phyloP scores from a whole-genome alignment of 2,113 vertebrate species.

The Bufo bufo region DNA sequence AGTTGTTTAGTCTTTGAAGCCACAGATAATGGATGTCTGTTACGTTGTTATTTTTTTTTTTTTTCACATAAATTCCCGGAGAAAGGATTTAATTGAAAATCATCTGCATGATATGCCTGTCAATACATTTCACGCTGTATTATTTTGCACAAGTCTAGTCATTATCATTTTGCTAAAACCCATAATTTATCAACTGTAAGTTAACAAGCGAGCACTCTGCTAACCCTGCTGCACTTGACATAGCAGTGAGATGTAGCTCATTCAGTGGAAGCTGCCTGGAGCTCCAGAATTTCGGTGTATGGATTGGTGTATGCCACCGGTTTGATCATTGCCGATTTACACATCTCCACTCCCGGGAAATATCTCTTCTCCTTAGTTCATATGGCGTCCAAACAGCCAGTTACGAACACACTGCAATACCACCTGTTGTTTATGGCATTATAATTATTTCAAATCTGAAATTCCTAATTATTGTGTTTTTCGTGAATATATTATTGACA shows the following conservation, averaged over 20 bases:
- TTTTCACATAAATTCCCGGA: slow-evolving; percentile 30
- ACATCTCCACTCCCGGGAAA: not conserved
- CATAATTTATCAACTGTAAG: slow-evolving; percentile 65
- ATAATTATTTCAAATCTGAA: slow-evolving; percentile 55
- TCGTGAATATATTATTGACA: slow-evolving; percentile 57
- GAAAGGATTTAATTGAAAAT: slow-evolving; percentile 64
- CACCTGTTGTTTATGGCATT: slow-evolving; percentile 54
- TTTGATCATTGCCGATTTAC: not conserved
- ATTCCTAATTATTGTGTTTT: slow-evolving; percentile 59
- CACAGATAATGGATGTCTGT: slow-evolving; percentile 40
- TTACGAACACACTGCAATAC: slow-evolving; percentile 52
- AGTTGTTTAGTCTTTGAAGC: not conserved
- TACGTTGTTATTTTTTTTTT: slow-evolving; percentile 41
- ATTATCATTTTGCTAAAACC: slow-evolving; percentile 64
- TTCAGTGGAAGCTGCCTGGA: not conserved
- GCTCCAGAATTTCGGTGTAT: not conserved
- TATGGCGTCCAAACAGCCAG: slow-evolving; percentile 46
- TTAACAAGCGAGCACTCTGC: slow-evolving; percentile 61
- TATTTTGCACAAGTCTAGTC: slow-evolving; percentile 65
- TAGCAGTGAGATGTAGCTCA: not conserved
- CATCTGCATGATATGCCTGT: slow-evolving; percentile 58
- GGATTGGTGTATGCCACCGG: not conserved
- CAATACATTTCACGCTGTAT: slow-evolving; percentile 63
- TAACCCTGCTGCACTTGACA: not conserved
- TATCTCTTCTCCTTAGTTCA: slow-evolving; percentile 25